Base-by-base conservation (phyloP, 2,888 invertebrate species). In the Agrilus biguttatus region DNA sequence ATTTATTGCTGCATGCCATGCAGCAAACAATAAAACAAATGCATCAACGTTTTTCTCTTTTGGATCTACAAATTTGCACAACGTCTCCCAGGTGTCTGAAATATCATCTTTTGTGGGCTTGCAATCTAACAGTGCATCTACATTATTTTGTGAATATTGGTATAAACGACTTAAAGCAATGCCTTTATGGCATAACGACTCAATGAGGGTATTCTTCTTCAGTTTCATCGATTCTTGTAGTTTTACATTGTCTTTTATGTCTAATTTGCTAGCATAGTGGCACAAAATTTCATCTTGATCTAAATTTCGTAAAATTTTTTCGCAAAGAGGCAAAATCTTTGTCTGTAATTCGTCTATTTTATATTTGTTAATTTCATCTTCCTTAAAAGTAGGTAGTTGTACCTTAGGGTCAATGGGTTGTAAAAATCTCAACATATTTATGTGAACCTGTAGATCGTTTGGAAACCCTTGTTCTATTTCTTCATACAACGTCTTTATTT, bases 211-310 rank as follows among this genome's bases (percentile, higher is more conserved):
- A 39, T 69, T 75, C 58, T 84, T 89, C 60, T 86, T 83, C 57
- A 85, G 85, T 49, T 95, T 93, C 76, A 90, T 88, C 36, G 10
- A 28, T 10, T 28, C 28, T 28, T 28, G 28, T 28, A 48, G 86
- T 82, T 66, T 88, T 88, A 61, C 93, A 91, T 1, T 75, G 66
- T 41, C 88, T 73, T 13, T 76, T 75, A 63, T 95, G 10, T 28
- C 92, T 45, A 76, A 77, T 67, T 92, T 93, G 55, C 86, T 75
- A 5, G 93, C 93, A 49, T 83, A 77, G 61, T 82, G 85, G 0
- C 84, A 81, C 23, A 95, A 69, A 48, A 96, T 63, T 50, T 80
- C 78, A 14, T 83, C 80, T 51, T 80, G 78, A 60, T 92, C 85
- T 17, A 91, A 79, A 48, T 77, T 73, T 8, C 70, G 68, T 40